Percentiles rank a stretch among this genome's conserved stretches.
Evolutionary conservation across 2,888 invertebrate species (phyloP).

Genomic region (Prosapia bicincta): DNA sequence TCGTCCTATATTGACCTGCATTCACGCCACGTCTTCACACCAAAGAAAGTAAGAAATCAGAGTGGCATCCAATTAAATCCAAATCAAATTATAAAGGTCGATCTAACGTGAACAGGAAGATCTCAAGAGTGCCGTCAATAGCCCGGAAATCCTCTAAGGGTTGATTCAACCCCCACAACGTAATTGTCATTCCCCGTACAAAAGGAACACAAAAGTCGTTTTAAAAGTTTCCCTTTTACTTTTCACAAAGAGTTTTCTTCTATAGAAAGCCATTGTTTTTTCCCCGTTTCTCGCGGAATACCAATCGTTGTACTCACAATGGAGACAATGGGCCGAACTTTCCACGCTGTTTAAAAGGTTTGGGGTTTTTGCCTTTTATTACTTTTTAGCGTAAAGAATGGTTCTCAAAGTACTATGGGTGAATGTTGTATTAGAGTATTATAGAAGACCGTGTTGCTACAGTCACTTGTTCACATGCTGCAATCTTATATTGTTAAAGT

Average conservation of each 20-base stretch:
- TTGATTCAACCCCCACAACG: neutral
- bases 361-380: neutral
- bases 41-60: neutral
- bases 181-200: neutral
- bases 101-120: neutral
- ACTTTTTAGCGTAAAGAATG: neutral
- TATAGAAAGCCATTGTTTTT: neutral
- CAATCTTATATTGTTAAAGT: too few species aligned
- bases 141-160: neutral
- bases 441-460: too few species aligned
- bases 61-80: neutral
- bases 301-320: neutral
- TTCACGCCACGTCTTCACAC: neutral
- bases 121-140: neutral
- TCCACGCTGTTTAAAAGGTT: neutral
- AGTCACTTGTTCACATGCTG: too few species aligned
- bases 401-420: neutral
- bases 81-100: neutral
- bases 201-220: conserved; percentile 20
- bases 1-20: neutral
- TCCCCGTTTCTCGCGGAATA: neutral
- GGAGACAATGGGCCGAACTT: neutral
- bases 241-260: neutral
- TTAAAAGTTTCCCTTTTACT: conserved; percentile 9
- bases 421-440: too few species aligned